A percentile compares a stretch with the other conserved stretches of the same genome.
Conservation (phyloP, 2,113 vertebrate genomes). For the Urocynchramus pylzowi region DNA sequence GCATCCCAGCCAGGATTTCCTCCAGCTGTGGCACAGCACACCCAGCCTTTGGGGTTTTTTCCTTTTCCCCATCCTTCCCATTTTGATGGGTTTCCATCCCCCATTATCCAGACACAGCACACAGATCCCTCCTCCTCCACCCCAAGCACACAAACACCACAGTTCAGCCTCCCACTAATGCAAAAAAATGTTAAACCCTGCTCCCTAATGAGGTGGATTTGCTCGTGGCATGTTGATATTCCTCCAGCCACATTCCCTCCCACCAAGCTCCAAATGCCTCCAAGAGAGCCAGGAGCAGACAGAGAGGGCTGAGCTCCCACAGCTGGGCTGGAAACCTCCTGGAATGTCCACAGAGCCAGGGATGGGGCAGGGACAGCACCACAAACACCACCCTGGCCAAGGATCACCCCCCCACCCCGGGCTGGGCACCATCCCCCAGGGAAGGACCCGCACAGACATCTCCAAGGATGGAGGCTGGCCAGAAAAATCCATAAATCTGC, state of each 20-base stretch:
- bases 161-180: not conserved
- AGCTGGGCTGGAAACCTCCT: not conserved
- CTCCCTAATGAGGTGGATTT: not conserved
- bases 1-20: not conserved
- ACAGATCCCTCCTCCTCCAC: not conserved
- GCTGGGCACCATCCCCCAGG: rapidly evolving
- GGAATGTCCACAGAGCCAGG: not conserved
- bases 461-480: not conserved
- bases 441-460: not conserved
- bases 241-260: not conserved
- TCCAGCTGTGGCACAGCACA: not conserved
- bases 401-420: not conserved
- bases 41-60: too few relatives aligned
- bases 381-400: not conserved
- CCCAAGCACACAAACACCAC: not conserved
- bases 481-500: not conserved
- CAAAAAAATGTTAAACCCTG: not conserved
- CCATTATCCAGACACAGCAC: rapidly evolving
- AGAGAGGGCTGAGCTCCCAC: not conserved
- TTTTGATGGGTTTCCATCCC: rapidly evolving
- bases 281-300: not conserved
- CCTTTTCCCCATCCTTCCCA: too few relatives aligned
- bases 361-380: not conserved
- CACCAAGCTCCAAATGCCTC: not conserved
- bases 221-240: not conserved